Percentiles rank a stretch among this genome's conserved stretches.
Conservation (phyloP, 2,888 invertebrate genomes). For the Orgyia antiqua region DNA sequence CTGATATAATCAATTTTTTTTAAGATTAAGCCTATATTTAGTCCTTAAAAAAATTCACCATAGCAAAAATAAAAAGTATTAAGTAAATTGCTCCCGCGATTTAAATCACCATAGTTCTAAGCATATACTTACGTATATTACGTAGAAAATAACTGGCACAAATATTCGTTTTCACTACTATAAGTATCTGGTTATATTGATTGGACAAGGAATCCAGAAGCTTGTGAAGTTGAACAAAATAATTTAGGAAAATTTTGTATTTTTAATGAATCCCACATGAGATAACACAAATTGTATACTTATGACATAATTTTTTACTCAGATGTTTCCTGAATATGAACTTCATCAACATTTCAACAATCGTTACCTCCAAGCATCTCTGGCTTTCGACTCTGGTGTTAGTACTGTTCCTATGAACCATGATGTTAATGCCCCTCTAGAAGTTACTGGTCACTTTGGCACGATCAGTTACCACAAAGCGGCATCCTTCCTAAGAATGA, state of each 20-base stretch:
- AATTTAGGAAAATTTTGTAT: too few relatives aligned
- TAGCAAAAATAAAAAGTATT: too few relatives aligned
- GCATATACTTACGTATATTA: too few relatives aligned
- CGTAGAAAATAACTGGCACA: too few relatives aligned
- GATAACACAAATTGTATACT: too few relatives aligned
- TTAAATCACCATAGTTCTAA: not conserved
- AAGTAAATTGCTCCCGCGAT: not conserved
- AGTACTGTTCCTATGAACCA: constrained; percentile 76
- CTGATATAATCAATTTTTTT: not conserved
- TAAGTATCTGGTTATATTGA: too few relatives aligned
- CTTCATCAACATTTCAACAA: constrained; percentile 85
- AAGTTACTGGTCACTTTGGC: constrained; percentile 82
- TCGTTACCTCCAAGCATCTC: constrained; percentile 81
- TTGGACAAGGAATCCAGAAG: too few relatives aligned
- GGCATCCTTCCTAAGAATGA: constrained; percentile 64
- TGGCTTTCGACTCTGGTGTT: constrained; percentile 61
- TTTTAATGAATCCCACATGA: too few relatives aligned
- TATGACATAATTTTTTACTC: not conserved
- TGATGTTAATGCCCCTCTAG: constrained; percentile 78
- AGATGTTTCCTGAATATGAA: constrained; percentile 81
- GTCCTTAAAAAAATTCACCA: too few relatives aligned
- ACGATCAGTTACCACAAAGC: constrained; percentile 84
- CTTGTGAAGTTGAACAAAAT: too few relatives aligned
- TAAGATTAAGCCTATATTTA: too few relatives aligned
- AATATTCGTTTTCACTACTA: too few relatives aligned